These are phyloP conservation scores for Tribolium castaneum DNA, from an alignment of 1,140 invertebrate species.

Conservation along the genomic window DNA sequence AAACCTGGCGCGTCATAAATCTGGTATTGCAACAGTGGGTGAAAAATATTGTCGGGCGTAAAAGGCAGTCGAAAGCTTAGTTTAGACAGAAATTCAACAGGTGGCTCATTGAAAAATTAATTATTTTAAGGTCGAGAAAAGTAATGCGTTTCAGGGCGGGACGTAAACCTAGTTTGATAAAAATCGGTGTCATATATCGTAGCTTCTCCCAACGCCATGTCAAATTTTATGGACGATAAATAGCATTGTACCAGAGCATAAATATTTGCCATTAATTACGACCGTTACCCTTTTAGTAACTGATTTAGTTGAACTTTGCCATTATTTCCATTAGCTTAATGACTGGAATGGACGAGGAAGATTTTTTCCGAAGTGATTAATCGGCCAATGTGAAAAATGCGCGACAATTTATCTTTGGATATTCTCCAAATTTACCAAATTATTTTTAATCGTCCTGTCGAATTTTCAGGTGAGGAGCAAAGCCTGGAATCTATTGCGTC, in stretches of 20 bases:
- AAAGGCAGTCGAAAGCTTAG: neutral
- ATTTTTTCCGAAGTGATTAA: neutral
- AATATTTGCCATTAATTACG: conserved; percentile 27
- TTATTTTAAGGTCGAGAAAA: neutral
- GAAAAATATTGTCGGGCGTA: neutral
- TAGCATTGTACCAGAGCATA: conserved; percentile 12
- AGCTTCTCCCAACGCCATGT: conserved; percentile 1
- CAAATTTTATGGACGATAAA: conserved; percentile 31
- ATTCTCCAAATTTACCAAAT: conserved; percentile 15
- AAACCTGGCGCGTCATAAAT: neutral
- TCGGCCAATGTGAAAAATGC: neutral
- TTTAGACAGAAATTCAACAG: neutral
- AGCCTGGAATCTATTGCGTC: neutral
- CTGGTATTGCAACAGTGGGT: neutral
- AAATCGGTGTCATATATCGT: conserved; percentile 1
- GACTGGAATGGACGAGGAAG: neutral
- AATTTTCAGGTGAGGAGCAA: neutral
- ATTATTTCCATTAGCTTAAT: conserved; percentile 20
- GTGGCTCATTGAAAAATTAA: neutral
- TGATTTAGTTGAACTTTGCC: conserved; percentile 22
- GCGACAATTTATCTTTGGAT: conserved; percentile 28
- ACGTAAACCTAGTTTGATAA: conserved; percentile 20
- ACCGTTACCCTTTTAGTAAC: conserved; percentile 9
- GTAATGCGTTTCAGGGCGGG: conserved; percentile 3
- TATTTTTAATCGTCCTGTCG: conserved; percentile 25